Conservation (phyloP, 2,113 vertebrate species). For the Gymnogyps californianus region DNA sequence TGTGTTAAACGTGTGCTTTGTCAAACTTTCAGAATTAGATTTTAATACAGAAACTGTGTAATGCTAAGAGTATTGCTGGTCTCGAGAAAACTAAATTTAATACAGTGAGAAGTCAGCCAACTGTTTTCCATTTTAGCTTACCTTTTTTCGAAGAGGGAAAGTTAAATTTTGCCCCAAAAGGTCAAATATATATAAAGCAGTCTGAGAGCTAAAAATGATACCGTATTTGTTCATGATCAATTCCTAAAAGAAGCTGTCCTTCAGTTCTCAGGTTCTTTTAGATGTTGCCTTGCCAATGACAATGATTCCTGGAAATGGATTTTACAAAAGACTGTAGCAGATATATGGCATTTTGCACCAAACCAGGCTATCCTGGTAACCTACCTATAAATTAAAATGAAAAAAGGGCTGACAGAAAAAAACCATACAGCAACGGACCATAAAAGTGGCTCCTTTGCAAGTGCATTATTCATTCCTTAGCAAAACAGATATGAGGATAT, state of each 20-base stretch:
- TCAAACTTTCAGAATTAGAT: slow-evolving; percentile 48
- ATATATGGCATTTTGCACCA: background rate
- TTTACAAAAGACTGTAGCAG: background rate
- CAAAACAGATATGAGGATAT: background rate
- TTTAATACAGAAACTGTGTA: slow-evolving; percentile 1
- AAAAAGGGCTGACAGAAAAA: background rate
- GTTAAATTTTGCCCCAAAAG: background rate
- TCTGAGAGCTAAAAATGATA: background rate
- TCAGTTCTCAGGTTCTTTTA: background rate
- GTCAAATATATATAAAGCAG: background rate
- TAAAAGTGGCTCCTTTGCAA: background rate
- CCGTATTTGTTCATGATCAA: rapidly evolving
- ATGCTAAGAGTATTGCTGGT: background rate
- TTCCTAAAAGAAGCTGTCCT: background rate
- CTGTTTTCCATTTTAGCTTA: background rate
- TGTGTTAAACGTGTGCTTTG: slow-evolving; percentile 30
- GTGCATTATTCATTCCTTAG: background rate
- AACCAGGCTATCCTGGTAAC: background rate
- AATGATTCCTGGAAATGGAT: background rate
- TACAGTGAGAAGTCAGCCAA: background rate
- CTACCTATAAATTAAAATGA: background rate
- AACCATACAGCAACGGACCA: background rate
- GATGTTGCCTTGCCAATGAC: background rate
- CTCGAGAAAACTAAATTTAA: slow-evolving; percentile 7
- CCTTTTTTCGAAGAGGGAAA: background rate